Conservation (phyloP, 2,797 vertebrate genomes). For the Danionella dracula region DNA sequence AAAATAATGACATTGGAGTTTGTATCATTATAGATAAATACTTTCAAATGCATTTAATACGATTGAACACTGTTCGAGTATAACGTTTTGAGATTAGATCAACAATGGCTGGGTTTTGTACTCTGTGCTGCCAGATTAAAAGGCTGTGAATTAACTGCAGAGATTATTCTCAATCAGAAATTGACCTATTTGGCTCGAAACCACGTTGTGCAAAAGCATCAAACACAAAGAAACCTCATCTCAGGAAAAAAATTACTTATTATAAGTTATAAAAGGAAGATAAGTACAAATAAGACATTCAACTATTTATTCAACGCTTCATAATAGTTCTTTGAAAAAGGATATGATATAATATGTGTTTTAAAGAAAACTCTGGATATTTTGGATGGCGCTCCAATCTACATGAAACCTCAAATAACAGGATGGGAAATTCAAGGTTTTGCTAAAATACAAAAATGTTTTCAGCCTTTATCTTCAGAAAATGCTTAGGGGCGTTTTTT, state of each 20-base stretch:
- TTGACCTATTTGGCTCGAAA: constrained; percentile 13
- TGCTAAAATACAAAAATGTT: too few species aligned
- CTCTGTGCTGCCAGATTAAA: constrained; percentile 8
- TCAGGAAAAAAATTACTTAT: neutral
- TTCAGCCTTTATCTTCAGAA: too few species aligned
- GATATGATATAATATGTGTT: neutral
- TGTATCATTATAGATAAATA: too few species aligned
- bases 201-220: neutral
- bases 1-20: too few species aligned
- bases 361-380: neutral
- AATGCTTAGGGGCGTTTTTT: too few species aligned
- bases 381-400: neutral
- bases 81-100: neutral
- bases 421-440: too few species aligned
- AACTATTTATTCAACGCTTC: too few species aligned
- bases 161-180: constrained; percentile 23
- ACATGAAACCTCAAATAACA: too few species aligned
- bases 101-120: neutral
- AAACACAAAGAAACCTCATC: constrained; percentile 9
- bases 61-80: too few species aligned
- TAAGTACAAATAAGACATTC: neutral
- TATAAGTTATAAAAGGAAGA: neutral
- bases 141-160: constrained; percentile 4
- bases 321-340: too few species aligned
- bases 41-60: too few species aligned